Evolutionary conservation across 2,797 vertebrate species (phyloP).

Genomic region (Alosa sapidissima): DNA sequence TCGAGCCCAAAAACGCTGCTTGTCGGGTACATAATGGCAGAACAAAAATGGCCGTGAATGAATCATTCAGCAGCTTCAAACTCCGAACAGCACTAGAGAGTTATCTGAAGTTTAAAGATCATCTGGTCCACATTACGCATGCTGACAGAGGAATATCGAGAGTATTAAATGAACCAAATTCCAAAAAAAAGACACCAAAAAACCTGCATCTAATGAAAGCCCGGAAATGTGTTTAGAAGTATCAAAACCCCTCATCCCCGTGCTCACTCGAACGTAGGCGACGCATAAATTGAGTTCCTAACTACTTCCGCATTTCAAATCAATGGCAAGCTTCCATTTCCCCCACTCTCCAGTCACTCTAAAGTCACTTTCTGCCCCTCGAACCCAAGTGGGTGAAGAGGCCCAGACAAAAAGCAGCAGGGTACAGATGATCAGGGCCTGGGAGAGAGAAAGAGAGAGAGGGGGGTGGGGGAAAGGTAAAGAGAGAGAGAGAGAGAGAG

Average conservation of each 20-base stretch:
- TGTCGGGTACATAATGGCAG: not conserved
- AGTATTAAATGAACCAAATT: not conserved
- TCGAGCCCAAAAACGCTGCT: not conserved
- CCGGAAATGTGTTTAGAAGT: not conserved
- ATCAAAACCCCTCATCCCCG: not conserved
- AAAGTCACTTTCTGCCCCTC: not conserved
- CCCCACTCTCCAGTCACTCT: not conserved
- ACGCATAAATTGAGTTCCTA: not conserved
- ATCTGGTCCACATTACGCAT: not conserved
- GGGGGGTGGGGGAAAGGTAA: not conserved
- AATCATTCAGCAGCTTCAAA: conserved; percentile 15
- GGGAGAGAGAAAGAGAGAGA: not conserved
- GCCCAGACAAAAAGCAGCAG: not conserved
- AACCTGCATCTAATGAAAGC: not conserved
- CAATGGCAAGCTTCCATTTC: not conserved
- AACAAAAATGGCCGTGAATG: not conserved
- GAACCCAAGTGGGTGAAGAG: not conserved
- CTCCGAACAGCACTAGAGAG: conserved; percentile 2
- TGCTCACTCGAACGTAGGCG: not conserved
- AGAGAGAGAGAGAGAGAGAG: not conserved
- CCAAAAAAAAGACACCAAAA: not conserved
- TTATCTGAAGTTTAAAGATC: not conserved
- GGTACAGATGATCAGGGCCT: not conserved
- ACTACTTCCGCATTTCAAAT: not conserved
- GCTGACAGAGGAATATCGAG: not conserved